Percentiles rank a stretch among this genome's conserved stretches.
Conservation (phyloP, 2,113 vertebrate genomes). For the Maccullochella peelii region DNA sequence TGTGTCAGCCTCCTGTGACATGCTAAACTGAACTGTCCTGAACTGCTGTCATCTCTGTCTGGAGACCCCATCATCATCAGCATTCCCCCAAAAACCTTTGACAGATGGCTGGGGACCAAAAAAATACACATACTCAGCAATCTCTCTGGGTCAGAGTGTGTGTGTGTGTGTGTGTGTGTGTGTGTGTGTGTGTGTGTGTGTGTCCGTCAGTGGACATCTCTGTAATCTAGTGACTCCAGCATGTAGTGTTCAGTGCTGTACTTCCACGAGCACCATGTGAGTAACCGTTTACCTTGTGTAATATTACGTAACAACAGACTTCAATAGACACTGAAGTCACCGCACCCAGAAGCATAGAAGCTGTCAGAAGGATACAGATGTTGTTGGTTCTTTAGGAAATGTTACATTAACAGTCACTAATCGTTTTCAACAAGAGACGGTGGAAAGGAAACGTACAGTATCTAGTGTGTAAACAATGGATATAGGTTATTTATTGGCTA, state of each 20-base stretch:
- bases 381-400: not conserved
- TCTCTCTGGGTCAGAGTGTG: constrained; percentile 37
- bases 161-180: constrained; percentile 30
- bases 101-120: constrained; percentile 63
- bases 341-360: not conserved
- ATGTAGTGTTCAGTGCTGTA: not conserved
- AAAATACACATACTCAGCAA: constrained; percentile 49
- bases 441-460: not conserved
- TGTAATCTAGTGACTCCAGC: constrained; percentile 7
- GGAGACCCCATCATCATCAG: constrained; percentile 69
- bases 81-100: constrained; percentile 62
- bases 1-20: constrained; percentile 51
- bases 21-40: constrained; percentile 60
- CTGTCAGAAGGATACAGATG: not conserved
- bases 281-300: constrained; percentile 8
- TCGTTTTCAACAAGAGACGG: not conserved
- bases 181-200: constrained; percentile 30
- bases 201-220: not conserved
- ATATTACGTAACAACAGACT: constrained; percentile 9
- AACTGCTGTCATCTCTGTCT: constrained; percentile 68
- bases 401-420: not conserved
- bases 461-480: not conserved
- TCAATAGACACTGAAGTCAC: constrained; percentile 7
- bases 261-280: constrained; percentile 10
- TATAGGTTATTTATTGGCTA: not conserved